Percentiles rank a stretch among this genome's conserved stretches.
These are phyloP conservation scores for Leptinotarsa defecta DNA, from an alignment of 1,140 invertebrate species.

Conservation along the genomic window DNA sequence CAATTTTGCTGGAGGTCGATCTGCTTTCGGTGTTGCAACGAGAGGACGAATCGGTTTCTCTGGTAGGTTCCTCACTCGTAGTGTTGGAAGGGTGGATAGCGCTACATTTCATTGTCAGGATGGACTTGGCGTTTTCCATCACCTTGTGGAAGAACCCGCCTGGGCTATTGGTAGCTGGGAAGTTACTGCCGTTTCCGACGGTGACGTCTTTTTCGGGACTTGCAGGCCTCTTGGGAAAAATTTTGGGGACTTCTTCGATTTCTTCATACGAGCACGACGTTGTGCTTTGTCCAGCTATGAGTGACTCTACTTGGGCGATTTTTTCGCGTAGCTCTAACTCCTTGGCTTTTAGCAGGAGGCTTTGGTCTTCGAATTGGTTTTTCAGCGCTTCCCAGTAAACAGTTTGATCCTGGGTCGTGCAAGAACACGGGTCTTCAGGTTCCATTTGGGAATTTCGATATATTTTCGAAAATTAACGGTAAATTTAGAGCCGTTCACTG, in stretches of 20 bases:
- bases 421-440: background rate
- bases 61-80: constrained; percentile 5
- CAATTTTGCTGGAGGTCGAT: background rate
- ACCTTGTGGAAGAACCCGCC: constrained; percentile 41
- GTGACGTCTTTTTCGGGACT: constrained; percentile 28
- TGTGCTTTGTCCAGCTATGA: background rate
- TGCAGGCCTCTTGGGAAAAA: constrained; percentile 22
- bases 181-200: background rate
- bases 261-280: background rate
- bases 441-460: constrained; percentile 12
- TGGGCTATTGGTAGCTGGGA: background rate
- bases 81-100: constrained; percentile 10
- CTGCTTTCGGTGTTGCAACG: background rate
- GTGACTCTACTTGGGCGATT: background rate
- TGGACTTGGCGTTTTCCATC: constrained; percentile 39
- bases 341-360: background rate
- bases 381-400: constrained; percentile 1
- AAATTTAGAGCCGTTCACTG: constrained; percentile 11
- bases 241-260: constrained; percentile 25
- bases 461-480: background rate
- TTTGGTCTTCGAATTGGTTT: constrained; percentile 12
- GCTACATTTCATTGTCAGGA: constrained; percentile 38
- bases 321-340: constrained; percentile 4
- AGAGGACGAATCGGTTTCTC: constrained; percentile 7
- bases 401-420: background rate